Evolutionary conservation across 2,797 vertebrate species (phyloP).

Genomic region (Danio kyathit): DNA sequence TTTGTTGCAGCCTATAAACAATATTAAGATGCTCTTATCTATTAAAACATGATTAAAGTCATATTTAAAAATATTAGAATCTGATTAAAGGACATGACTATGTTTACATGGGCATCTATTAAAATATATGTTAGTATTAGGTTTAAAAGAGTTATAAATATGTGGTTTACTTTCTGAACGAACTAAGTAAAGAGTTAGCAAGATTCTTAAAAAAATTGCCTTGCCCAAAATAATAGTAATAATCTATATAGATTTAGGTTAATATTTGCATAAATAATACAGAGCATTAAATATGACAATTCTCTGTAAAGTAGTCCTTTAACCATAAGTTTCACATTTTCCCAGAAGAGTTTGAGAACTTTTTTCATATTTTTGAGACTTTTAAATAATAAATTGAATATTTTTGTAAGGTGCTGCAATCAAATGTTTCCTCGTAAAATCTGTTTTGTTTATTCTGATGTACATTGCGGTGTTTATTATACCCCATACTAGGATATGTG

Average conservation of each 20-base stretch:
- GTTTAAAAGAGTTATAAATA: neutral
- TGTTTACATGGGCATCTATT: neutral
- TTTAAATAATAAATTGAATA: constrained; percentile 9
- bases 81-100: too few relatives aligned
- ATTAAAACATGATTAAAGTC: too few relatives aligned
- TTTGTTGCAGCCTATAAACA: too few relatives aligned
- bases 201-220: neutral
- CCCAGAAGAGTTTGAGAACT: neutral
- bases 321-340: neutral
- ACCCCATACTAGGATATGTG: neutral
- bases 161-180: neutral
- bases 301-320: neutral
- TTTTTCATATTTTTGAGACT: neutral
- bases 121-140: neutral
- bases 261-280: neutral
- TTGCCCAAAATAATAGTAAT: neutral
- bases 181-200: neutral
- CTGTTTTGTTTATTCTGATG: neutral
- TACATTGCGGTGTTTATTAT: constrained; percentile 22
- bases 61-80: too few relatives aligned
- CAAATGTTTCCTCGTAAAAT: neutral
- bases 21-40: too few relatives aligned
- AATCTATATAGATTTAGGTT: neutral
- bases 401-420: neutral
- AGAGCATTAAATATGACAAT: neutral